Base-by-base conservation (phyloP, 2,113 vertebrate species). In the Urocolius indicus region DNA sequence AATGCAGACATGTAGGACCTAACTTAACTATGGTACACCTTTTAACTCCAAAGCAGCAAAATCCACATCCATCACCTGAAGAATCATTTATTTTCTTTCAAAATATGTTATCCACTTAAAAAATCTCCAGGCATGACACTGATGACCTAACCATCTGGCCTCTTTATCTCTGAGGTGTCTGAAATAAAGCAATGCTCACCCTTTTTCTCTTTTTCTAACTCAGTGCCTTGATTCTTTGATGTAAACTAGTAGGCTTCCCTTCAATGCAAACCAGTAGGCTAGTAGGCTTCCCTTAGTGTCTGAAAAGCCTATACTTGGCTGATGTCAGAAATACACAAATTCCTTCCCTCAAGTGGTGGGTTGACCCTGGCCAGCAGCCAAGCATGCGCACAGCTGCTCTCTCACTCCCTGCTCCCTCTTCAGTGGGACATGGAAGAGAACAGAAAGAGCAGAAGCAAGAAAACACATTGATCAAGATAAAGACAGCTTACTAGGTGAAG, bases 11-110 rank as follows among this genome's bases (percentile, higher is more conserved):
- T 10, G 13, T 26, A 68, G 13, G 19, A 82, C 17, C 43, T 87
- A 52, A 45, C 13, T 67, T 36, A 67, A 29, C 17, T 43, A 26
- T 0, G 0, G 24, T 24, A 7, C 1, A 1, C 16, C 5, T 66
- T 76, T 54, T 43, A 82, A 76, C 24, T 49, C 14, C 15, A 51
- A 63, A 58, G 59, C 11, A 84, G n/a, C 23, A 73, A 41, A 93
- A 87, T 24, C 23, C 17, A 57, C 11, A 75, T 24, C 16, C 5
- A 0, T 8, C 1, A 1, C 10, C 41, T 34, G 9, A 63, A 10
- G 3, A 81, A 45, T 38, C 11, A 20, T 2, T 36, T 51, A 26
- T 14, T 80, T 85, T 72, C 13, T 48, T 51, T 65, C 24, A 82
- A 87, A 85, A 90, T 2, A 32, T 9, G 3, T 34, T 79, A 48